Evolutionary conservation across 1,140 invertebrate genomes (phyloP).

Genomic region (Drosophila auraria): DNA sequence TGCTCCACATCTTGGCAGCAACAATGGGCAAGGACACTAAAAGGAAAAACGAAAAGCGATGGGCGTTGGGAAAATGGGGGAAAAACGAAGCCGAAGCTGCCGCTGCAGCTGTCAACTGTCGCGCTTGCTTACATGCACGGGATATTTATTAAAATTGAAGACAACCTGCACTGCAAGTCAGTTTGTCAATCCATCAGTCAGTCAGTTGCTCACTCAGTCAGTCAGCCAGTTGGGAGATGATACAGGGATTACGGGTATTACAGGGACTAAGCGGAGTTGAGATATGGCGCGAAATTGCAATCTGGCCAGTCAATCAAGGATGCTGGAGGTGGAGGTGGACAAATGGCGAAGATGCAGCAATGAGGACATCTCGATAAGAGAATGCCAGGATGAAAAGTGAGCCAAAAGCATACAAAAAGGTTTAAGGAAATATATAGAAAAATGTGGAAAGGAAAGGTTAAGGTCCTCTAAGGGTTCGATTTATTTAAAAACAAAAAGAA

Average conservation of each 20-base stretch:
- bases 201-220: constrained; percentile 4
- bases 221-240: constrained; percentile 6
- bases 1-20: constrained; percentile 9
- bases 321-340: background rate
- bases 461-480: background rate
- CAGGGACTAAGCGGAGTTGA: constrained; percentile 7
- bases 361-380: constrained; percentile 18
- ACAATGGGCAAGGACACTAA: constrained; percentile 38
- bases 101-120: constrained; percentile 68
- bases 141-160: constrained; percentile 79
- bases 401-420: background rate
- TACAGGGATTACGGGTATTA: background rate
- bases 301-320: constrained; percentile 31
- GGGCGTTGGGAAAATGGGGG: background rate
- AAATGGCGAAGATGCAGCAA: constrained; percentile 7
- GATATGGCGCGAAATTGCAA: constrained; percentile 23
- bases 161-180: constrained; percentile 57
- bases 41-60: too few species aligned
- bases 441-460: background rate
- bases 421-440: background rate
- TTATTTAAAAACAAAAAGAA: too few species aligned
- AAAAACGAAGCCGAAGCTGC: constrained; percentile 27
- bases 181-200: constrained; percentile 43
- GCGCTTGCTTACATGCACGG: constrained; percentile 71
- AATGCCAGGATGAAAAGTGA: background rate